phyloP scores from a whole-genome alignment of 53 echinoderm and acorn worm genomes.

The Henricia sp. region DNA sequence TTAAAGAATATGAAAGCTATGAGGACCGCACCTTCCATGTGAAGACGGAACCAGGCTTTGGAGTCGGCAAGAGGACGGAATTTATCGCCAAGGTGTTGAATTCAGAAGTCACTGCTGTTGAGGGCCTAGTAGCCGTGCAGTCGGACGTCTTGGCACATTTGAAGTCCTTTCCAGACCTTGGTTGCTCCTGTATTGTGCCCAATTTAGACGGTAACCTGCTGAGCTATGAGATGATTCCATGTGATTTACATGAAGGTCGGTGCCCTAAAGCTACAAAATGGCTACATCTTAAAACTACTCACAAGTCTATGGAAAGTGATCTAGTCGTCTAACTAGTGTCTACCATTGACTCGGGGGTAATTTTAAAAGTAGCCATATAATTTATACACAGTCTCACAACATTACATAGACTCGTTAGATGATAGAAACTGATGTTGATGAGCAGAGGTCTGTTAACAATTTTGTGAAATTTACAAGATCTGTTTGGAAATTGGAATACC shows the following conservation, averaged over 20 bases:
- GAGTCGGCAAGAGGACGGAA: slow-evolving; percentile 17
- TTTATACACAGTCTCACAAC: no score
- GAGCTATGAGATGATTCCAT: slow-evolving; percentile 26
- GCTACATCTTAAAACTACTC: no score
- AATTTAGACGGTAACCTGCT: not conserved
- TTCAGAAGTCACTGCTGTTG: not conserved
- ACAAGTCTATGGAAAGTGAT: no score
- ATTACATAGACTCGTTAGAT: no score
- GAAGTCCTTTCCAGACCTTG: slow-evolving; percentile 9
- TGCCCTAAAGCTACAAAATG: no score
- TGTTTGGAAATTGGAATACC: no score
- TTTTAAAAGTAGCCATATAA: no score
- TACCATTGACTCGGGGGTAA: no score
- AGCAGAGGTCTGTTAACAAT: no score
- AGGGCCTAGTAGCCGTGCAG: slow-evolving; percentile 2
- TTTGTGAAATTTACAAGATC: no score
- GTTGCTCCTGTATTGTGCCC: slow-evolving; percentile 4
- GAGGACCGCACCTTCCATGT: slow-evolving; percentile 47
- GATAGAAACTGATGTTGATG: no score
- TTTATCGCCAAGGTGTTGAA: slow-evolving; percentile 44
- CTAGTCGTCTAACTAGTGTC: no score
- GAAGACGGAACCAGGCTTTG: slow-evolving; percentile 1
- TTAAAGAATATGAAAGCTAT: slow-evolving; percentile 30
- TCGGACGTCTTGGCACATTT: not conserved
- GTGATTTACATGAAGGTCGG: not conserved